Evolutionary conservation across 2,113 vertebrate species (phyloP), one percentile per base, ranked within the genome.

Genomic region (Ptyas mucosa): DNA sequence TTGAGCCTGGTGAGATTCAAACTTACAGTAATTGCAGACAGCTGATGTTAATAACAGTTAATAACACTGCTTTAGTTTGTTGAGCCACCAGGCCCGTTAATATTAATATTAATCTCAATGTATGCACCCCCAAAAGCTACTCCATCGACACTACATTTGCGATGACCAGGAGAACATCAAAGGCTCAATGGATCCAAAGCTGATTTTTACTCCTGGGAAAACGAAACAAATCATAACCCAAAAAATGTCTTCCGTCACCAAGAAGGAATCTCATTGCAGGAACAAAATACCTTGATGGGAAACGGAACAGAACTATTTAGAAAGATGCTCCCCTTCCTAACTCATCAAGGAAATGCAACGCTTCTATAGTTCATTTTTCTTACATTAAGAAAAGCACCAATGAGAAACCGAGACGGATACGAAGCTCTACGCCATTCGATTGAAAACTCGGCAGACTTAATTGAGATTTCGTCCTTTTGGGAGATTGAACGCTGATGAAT

Each of bases 261-360:
- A 91, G 87, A 90, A 90, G 75, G 93, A 89, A 54, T 2, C 49
- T 93, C 14, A 88, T 93, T 89, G 87, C 89, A 89, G 89, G 89
- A 90, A 92, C 89, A 93, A 92, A 92, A 90, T 12, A 26, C 55
- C 29, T 15, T 90, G 88, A 43, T n/a, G 58, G 92, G 87, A 89
- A 93, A 46, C 53, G 9, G 52, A 90, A 58, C 5, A 4, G 88
- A 91, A 15, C 51, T 43, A 86, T 49, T 75, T 9, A 81, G 75
- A 81, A 53, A 55, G 52, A 87, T 52, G 2, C 18, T 54, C 10
- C 43, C 58, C 20, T 54, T 43, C 61, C 15, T 29, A 85, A 88
- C 88, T 64, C 91, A 7, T 61, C 43, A 54, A 88, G 57, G 85
- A 89, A 54, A 0, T 39, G 87, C 34, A 93, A 24, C 81, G 8